A percentile compares a stretch with the other conserved stretches of the same genome.
phyloP scores from a whole-genome alignment of 2,888 invertebrate genomes.

The Dolomedes plantarius region DNA sequence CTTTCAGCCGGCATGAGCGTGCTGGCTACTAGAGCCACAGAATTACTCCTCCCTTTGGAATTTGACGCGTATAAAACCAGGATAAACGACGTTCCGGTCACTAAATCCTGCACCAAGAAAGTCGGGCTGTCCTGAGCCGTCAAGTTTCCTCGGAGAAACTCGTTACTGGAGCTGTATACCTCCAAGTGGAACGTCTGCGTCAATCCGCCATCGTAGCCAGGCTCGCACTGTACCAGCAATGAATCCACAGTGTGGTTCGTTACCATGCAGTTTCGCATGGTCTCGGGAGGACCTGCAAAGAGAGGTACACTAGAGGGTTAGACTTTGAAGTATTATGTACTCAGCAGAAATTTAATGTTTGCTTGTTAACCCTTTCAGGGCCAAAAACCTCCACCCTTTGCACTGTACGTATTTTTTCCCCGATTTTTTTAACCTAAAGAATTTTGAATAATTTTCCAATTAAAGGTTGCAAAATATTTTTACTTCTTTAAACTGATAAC shows the following conservation, averaged over 20 bases:
- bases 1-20: constrained; percentile 78
- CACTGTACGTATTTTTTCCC: no score
- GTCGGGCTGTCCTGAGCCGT: constrained; percentile 82
- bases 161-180: constrained; percentile 81
- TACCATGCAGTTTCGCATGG: constrained; percentile 92
- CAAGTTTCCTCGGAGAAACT: constrained; percentile 85
- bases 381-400: no score
- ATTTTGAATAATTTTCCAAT: no score
- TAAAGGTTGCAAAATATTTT: no score
- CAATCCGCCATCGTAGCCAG: constrained; percentile 93
- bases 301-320: not conserved
- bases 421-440: no score
- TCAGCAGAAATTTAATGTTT: no score
- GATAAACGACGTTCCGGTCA: constrained; percentile 86
- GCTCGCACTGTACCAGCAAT: constrained; percentile 87
- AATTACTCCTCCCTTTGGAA: constrained; percentile 89
- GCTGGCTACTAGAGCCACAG: constrained; percentile 86
- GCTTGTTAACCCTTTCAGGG: no score
- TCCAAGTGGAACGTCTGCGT: constrained; percentile 90
- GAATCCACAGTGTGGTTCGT: constrained; percentile 91
- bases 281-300: constrained; percentile 90
- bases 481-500: no score
- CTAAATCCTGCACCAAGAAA: constrained; percentile 85
- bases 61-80: constrained; percentile 88
- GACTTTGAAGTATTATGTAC: no score